Evolutionary conservation across 2,797 vertebrate genomes (phyloP), one percentile per base, ranked within the genome.

Genomic region (Chelon auratus): DNA sequence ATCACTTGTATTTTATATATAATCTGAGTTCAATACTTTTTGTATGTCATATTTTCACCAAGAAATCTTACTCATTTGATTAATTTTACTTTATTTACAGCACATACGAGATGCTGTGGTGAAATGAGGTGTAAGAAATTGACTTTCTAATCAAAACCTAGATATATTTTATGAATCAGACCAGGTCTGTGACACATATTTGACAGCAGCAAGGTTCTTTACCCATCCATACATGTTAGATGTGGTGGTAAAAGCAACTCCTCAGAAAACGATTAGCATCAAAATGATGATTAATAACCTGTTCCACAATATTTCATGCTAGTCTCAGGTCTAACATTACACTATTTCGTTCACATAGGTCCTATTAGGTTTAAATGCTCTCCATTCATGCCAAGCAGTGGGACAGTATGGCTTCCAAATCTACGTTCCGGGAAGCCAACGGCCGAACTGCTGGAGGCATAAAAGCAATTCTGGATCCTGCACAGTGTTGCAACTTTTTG

Each of bases 401-500:
- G n/a, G 77, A 75, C 65, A 43, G 47, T 48, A 64, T 62, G 64
- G 75, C 53, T 72, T 75, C 72, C 78, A 78, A 75, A 85, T 83
- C 80, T 75, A 55, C 24, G 39, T 77, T 86, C 74, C 20, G 17
- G 62, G 78, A 86, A 81, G 83, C 73, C 82, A 74, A 79, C 62
- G 76, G 81, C 72, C 57, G 61, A 85, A 80, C 76, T 74, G 86
- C 87, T 85, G 74, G 72, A 88, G 86, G 78, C 87, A 80, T 84
- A 63, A 89, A 87, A 91, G 87, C 87, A 90, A 92, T 89, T 84
- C 76, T 82, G 78, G 78, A 78, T 85, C 83, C 74, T 88, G 82
- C 84, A 80, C 84, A 72, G 82, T 90, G 83, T 82, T 89, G 88
- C 88, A 91, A 91, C 89, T 91, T 91, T 90, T 85, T 89, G 85